Conservation (phyloP, 2,113 vertebrate species). For the Megalops atlanticus region DNA sequence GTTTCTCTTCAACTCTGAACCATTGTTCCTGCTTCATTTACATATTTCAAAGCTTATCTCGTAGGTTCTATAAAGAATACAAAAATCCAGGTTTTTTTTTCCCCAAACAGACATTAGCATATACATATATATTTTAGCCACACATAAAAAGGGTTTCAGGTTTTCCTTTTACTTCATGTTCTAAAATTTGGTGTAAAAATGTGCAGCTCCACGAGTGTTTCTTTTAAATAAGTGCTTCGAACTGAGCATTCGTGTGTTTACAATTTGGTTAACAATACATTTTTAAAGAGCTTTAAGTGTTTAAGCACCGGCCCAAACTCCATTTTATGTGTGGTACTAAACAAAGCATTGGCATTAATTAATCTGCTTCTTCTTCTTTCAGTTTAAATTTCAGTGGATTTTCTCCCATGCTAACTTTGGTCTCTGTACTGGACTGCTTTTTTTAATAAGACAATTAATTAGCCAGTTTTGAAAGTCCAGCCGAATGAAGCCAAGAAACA, state of each 20-base stretch:
- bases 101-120: conserved; percentile 41
- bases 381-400: conserved; percentile 30
- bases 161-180: background rate
- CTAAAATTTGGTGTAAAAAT: conserved; percentile 37
- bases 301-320: conserved; percentile 29
- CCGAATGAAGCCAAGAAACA: conserved; percentile 15
- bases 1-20: conserved; percentile 35
- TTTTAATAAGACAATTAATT: conserved; percentile 23
- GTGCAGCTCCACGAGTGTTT: conserved; percentile 31
- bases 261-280: conserved; percentile 53
- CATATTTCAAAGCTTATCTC: conserved; percentile 44
- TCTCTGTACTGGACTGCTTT: conserved; percentile 61
- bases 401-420: conserved; percentile 61
- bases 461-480: conserved; percentile 24
- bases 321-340: conserved; percentile 57
- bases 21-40: conserved; percentile 36
- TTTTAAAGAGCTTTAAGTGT: conserved; percentile 36
- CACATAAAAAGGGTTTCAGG: conserved; percentile 41
- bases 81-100: conserved; percentile 36
- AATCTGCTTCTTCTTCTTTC: conserved; percentile 26
- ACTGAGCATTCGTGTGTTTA: conserved; percentile 40
- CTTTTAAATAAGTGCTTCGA: conserved; percentile 53
- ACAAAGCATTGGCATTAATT: conserved; percentile 40
- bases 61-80: conserved; percentile 39
- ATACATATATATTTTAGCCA: conserved; percentile 36